Evolutionary conservation across 1,140 invertebrate genomes (phyloP).

Genomic region (Chymomyza costata): DNA sequence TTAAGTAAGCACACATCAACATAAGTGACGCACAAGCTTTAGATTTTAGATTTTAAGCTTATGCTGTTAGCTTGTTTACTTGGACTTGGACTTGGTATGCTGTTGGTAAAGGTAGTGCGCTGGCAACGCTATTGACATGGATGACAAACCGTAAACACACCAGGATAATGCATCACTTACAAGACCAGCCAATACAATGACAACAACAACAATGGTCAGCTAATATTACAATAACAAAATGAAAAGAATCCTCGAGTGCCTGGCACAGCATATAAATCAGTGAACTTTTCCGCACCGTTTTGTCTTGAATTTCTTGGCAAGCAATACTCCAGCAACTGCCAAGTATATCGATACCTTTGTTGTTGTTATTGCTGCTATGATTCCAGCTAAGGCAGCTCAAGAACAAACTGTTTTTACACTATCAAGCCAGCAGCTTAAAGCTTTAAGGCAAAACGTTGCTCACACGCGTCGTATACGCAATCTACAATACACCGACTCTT

Average conservation of each 20-base stretch:
- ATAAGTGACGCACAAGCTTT: too few relatives aligned
- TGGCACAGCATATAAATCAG: slow-evolving; percentile 39
- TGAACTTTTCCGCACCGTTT: slow-evolving; percentile 29
- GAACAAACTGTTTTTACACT: too few relatives aligned
- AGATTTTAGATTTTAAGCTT: too few relatives aligned
- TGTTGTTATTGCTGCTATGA: neutral
- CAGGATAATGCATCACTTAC: neutral
- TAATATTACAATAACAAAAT: slow-evolving; percentile 48
- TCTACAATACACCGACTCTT: slow-evolving; percentile 29
- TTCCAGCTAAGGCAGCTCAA: neutral
- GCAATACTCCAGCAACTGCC: slow-evolving; percentile 24
- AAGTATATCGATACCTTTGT: slow-evolving; percentile 17
- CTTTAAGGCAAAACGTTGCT: too few relatives aligned
- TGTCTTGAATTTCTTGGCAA: slow-evolving; percentile 40
- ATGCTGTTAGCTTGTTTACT: too few relatives aligned
- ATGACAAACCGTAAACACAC: too few relatives aligned
- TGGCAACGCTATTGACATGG: too few relatives aligned
- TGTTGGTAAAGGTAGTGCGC: too few relatives aligned
- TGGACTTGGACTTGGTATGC: too few relatives aligned
- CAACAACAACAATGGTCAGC: slow-evolving; percentile 11
- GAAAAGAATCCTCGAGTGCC: slow-evolving; percentile 5
- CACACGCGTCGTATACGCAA: slow-evolving; percentile 61
- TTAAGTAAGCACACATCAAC: too few relatives aligned
- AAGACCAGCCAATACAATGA: neutral
- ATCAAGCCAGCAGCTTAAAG: too few relatives aligned